Base-by-base conservation (phyloP, 2,113 vertebrate species). In the Brachyhypopomus occidentalis region DNA sequence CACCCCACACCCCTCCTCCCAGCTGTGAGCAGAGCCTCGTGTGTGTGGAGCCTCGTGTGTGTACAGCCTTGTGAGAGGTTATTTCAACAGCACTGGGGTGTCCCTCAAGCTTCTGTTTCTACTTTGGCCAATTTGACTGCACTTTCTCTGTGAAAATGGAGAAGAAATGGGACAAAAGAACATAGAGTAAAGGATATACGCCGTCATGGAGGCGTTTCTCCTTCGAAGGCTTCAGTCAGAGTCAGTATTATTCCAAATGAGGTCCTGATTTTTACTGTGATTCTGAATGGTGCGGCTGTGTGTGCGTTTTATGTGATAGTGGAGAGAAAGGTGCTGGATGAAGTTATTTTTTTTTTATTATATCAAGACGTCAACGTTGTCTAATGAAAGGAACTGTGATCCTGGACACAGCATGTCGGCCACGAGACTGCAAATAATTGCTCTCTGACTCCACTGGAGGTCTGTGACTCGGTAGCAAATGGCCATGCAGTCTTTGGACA, bases 221-320 rank as follows among this genome's bases (percentile, higher is more conserved):
- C 5, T 41, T 74, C 34, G 71, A 66, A 66, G 58, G 34, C 36
- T 66, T 73, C 77, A 58, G 72, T 55, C 23, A 36, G 78, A 78
- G 83, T 74, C 74, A 62, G 67, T 81, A 78, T 84, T 59, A 62
- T 66, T 80, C 81, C 73, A 80, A 80, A 73, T 77, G 78, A 66
- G 78, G 73, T 17, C 11, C 17, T 73, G 72, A 30, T 77, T 30
- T 73, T 80, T 80, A 58, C 77, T 58, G 63, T 60, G 66, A 59
- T 66, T 77, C n/a, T 77, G 48, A 77, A 38, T 5, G 2, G 23
- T 73, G 36, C 52, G 14, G 75, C 56, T 59, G 30, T 78, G 71
- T 27, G 52, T 30, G 38, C 0, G 55, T 23, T 27, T 55, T 80
- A 71, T 66, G 66, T 16, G 23, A 48, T 78, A 69, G 38, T 20